These are phyloP conservation scores for Megaceryle torquata DNA, from an alignment of 2,113 vertebrate genomes.

Conservation along the genomic window DNA sequence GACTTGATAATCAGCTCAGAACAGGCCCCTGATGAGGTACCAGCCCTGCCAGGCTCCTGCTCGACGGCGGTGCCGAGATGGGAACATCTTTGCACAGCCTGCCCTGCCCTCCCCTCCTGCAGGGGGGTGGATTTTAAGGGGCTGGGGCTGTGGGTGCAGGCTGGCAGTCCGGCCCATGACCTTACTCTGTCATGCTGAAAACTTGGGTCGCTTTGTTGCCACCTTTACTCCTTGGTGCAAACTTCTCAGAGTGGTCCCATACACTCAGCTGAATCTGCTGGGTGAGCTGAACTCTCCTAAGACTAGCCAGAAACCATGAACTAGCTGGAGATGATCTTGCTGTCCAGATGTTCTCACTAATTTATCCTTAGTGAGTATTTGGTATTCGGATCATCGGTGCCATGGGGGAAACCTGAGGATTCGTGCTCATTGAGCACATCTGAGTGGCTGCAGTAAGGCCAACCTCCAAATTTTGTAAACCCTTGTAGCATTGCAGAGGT, in stretches of 20 bases:
- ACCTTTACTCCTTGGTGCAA: not conserved
- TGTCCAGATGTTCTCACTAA: not conserved
- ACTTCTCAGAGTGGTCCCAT: not conserved
- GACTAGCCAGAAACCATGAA: not conserved
- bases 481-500: not conserved
- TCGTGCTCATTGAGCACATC: not conserved
- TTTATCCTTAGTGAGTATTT: not conserved
- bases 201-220: not conserved
- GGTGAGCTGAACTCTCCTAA: not conserved
- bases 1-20: not conserved
- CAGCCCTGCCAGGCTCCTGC: not conserved
- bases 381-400: not conserved
- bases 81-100: not conserved
- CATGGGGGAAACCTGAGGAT: not conserved
- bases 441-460: not conserved
- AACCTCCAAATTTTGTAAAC: not conserved
- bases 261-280: fast-evolving
- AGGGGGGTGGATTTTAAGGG: not conserved
- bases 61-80: fast-evolving
- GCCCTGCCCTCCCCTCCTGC: fast-evolving
- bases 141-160: not conserved
- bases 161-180: fast-evolving
- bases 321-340: not conserved
- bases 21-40: not conserved
- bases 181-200: not conserved